A percentile compares a stretch with the other conserved stretches of the same genome.
Conservation (phyloP, 2,797 vertebrate species). For the Sebastes ruberrimus region DNA sequence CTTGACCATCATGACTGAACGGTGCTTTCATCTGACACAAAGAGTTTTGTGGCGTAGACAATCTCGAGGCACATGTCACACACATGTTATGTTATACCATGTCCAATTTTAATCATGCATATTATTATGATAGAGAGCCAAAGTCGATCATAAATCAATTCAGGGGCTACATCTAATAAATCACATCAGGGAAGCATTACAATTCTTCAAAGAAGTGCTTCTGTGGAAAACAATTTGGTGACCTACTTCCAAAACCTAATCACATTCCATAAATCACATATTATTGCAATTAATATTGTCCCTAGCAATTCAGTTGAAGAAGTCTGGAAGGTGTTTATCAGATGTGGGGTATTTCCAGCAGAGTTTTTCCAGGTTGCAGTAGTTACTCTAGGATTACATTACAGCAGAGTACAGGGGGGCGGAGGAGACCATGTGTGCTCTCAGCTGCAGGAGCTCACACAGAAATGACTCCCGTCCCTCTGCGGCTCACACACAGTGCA, state of each 20-base stretch:
- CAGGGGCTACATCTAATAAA: neutral
- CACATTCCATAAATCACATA: neutral
- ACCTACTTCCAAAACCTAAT: slow-evolving; percentile 2
- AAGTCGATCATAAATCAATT: neutral
- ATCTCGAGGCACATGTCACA: neutral
- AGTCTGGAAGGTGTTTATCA: neutral
- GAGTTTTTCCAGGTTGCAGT: slow-evolving; percentile 20
- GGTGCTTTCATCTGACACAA: slow-evolving; percentile 2
- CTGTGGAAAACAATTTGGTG: slow-evolving; percentile 9
- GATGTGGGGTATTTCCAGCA: slow-evolving; percentile 16
- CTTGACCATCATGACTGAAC: neutral
- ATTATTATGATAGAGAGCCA: neutral
- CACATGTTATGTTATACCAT: neutral
- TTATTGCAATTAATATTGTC: neutral
- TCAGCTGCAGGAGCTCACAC: slow-evolving; percentile 32
- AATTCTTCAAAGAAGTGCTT: neutral
- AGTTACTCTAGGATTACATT: slow-evolving; percentile 41
- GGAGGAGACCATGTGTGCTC: slow-evolving; percentile 48
- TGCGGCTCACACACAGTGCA: slow-evolving; percentile 48
- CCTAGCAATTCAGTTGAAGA: neutral
- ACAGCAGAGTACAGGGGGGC: slow-evolving; percentile 47
- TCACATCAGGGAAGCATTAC: neutral
- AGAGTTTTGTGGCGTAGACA: neutral
- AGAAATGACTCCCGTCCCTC: slow-evolving; percentile 50
- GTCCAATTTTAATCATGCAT: neutral